Conservation (phyloP, 1,140 invertebrate genomes). For the Drosophila sechellia region DNA sequence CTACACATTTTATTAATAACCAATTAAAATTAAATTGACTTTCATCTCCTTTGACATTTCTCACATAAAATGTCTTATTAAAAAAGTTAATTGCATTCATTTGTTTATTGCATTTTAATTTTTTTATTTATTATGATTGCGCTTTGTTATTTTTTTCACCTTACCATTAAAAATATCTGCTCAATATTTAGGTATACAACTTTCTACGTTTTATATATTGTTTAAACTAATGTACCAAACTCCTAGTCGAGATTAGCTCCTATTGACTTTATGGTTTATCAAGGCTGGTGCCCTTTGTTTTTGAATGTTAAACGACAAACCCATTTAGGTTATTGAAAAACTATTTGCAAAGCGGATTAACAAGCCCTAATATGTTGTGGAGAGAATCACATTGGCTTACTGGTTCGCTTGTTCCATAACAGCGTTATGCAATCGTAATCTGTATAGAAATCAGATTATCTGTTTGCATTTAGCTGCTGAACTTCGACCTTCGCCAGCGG, state of each 20-base stretch:
- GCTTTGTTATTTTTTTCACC: no score
- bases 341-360: slow-evolving; percentile 27
- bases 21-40: no score
- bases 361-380: slow-evolving; percentile 17
- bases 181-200: neutral
- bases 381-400: neutral
- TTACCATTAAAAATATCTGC: neutral
- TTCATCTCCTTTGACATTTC: no score
- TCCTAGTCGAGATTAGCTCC: slow-evolving; percentile 3
- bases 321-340: slow-evolving; percentile 35
- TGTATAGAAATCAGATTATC: slow-evolving; percentile 31
- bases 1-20: no score
- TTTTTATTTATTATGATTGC: no score
- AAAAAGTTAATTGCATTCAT: no score
- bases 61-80: no score
- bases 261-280: neutral
- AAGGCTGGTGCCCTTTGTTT: slow-evolving; percentile 9
- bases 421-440: slow-evolving; percentile 15
- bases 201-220: neutral
- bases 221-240: neutral
- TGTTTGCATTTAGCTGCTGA: neutral
- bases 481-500: slow-evolving; percentile 1
- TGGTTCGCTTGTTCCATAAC: slow-evolving; percentile 6
- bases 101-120: no score
- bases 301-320: slow-evolving; percentile 12